These are phyloP conservation scores for Tipula helvola DNA, from an alignment of 2,888 invertebrate species.

Conservation along the genomic window DNA sequence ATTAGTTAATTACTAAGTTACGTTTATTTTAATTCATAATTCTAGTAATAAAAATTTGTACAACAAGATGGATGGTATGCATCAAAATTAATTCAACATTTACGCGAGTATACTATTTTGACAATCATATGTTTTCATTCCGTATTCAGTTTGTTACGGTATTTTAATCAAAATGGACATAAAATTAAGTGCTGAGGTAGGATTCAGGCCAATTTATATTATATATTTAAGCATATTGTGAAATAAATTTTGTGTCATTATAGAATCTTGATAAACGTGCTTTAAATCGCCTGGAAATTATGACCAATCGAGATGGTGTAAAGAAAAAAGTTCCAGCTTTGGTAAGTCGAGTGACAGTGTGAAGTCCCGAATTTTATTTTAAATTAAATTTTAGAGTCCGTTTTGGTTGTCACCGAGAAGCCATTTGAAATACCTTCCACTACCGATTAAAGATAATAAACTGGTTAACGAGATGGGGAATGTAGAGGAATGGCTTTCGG, in stretches of 20 bases:
- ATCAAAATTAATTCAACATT: not conserved
- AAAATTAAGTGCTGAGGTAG: not conserved
- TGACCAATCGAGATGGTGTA: slow-evolving; percentile 40
- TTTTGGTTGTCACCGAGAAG: slow-evolving; percentile 43
- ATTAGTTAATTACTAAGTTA: too few species aligned
- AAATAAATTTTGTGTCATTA: slow-evolving; percentile 19
- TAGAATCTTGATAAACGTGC: slow-evolving; percentile 49
- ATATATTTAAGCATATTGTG: not conserved
- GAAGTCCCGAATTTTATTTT: not conserved
- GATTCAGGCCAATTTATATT: not conserved
- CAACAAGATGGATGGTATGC: not conserved
- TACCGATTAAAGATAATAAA: slow-evolving; percentile 38
- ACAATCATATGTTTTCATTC: not conserved
- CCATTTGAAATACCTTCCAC: slow-evolving; percentile 45
- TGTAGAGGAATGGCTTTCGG: slow-evolving; percentile 54
- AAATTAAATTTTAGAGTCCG: slow-evolving; percentile 14
- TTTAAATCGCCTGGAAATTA: slow-evolving; percentile 38
- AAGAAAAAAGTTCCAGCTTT: slow-evolving; percentile 46
- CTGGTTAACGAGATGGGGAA: slow-evolving; percentile 39
- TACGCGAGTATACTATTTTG: not conserved
- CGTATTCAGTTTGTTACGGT: not conserved
- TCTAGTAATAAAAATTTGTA: not conserved
- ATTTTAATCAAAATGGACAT: not conserved
- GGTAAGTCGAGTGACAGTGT: slow-evolving; percentile 35
- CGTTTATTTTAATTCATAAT: not conserved